These are phyloP conservation scores for Tetrapedia diversipes DNA, from an alignment of 2,888 invertebrate species.

Conservation along the genomic window DNA sequence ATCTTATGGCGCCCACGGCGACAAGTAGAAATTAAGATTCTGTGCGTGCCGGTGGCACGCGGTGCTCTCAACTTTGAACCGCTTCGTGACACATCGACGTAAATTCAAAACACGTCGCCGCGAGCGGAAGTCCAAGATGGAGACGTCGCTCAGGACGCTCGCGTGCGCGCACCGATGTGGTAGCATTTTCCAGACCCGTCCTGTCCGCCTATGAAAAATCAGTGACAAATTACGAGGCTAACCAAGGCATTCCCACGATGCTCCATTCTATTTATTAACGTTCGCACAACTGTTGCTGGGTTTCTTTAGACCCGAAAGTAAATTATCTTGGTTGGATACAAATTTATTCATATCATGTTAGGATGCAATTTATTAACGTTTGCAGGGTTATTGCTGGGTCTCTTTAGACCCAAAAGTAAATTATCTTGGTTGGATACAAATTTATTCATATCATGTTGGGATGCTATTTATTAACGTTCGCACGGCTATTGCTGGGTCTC, in stretches of 20 bases:
- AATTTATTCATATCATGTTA: no score
- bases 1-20: constrained; percentile 19
- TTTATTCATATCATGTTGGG: no score
- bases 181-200: constrained; percentile 57
- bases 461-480: no score
- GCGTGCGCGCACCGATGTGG: constrained; percentile 53
- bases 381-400: no score
- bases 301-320: no score
- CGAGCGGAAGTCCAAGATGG: constrained; percentile 54
- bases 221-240: constrained; percentile 65
- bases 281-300: no score
- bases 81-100: constrained; percentile 63
- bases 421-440: no score
- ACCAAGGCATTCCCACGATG: constrained; percentile 62
- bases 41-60: constrained; percentile 37
- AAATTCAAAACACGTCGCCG: constrained; percentile 64
- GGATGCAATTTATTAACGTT: no score
- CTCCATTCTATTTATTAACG: constrained; percentile 69
- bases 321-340: no score
- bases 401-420: no score
- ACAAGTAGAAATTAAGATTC: constrained; percentile 62
- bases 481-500: no score
- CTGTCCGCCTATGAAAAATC: constrained; percentile 55
- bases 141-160: constrained; percentile 41
- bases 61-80: constrained; percentile 59